Percentiles rank a stretch among this genome's conserved stretches.
These are phyloP conservation scores for Leucoraja ocellata DNA, from an alignment of 2,797 vertebrate genomes.

Conservation along the genomic window DNA sequence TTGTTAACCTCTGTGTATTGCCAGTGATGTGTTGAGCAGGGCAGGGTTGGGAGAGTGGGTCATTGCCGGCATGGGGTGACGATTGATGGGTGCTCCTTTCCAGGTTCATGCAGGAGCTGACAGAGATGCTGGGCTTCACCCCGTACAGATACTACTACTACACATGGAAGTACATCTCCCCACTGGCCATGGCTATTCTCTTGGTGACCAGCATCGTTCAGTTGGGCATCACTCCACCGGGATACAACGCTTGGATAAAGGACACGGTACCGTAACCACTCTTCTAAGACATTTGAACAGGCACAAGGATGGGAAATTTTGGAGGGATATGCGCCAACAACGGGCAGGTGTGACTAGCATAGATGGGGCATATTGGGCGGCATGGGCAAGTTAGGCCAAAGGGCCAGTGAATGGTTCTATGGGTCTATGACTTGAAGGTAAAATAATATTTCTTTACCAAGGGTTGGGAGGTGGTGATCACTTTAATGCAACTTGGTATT, in stretches of 20 bases:
- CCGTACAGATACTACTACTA: conserved; percentile 82
- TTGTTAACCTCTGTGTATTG: neutral
- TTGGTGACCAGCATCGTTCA: conserved; percentile 78
- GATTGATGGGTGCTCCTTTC: accelerated
- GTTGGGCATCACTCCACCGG: conserved; percentile 77
- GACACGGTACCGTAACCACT: conserved; percentile 47
- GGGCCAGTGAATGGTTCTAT: too few relatives aligned
- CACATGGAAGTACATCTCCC: conserved; percentile 90
- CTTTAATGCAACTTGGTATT: too few relatives aligned
- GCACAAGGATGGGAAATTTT: too few relatives aligned
- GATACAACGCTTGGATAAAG: conserved; percentile 84
- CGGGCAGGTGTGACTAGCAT: too few relatives aligned
- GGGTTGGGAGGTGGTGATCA: too few relatives aligned
- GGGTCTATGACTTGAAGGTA: conserved; percentile 58
- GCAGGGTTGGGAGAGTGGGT: neutral
- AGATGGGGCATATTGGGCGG: too few relatives aligned
- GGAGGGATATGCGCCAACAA: too few relatives aligned
- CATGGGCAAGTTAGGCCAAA: too few relatives aligned
- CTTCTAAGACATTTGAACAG: too few relatives aligned
- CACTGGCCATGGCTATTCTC: conserved; percentile 79
- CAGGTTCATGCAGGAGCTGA: conserved; percentile 94
- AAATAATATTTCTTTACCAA: neutral
- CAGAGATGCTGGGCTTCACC: conserved; percentile 87
- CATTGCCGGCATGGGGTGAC: neutral
- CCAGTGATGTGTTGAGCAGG: neutral